Percentiles rank a stretch among this genome's conserved stretches.
Conservation (phyloP, 2,113 vertebrate species). For the Rattus rattus region DNA sequence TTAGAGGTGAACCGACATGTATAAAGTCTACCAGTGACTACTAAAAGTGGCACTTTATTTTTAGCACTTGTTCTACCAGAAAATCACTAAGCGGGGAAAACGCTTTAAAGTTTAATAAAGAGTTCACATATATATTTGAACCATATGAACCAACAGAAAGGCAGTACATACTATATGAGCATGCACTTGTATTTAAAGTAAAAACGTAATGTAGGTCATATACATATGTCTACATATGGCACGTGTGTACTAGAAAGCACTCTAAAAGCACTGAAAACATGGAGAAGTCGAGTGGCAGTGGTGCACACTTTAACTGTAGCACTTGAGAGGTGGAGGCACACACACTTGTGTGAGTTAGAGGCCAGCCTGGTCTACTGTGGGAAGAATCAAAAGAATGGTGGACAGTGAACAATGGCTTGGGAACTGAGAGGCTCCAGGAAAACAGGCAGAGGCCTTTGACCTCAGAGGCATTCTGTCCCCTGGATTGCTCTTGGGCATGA, state of each 20-base stretch:
- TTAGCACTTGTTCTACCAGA: not conserved
- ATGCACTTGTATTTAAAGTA: constrained; percentile 93
- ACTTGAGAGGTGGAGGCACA: not conserved
- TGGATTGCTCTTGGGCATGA: not conserved
- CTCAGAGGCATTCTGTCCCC: not conserved
- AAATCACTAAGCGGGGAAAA: constrained; percentile 27
- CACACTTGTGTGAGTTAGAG: too few species aligned
- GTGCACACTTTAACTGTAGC: not conserved
- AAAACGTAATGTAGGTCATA: constrained; percentile 89
- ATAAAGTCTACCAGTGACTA: not conserved
- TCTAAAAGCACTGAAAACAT: constrained; percentile 93
- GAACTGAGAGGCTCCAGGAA: not conserved
- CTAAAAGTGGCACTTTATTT: not conserved
- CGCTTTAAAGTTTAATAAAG: constrained; percentile 82
- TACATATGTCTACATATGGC: constrained; percentile 89
- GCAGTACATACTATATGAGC: constrained; percentile 93
- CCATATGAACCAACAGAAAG: constrained; percentile 92
- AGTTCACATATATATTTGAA: constrained; percentile 97
- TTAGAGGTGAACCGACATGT: not conserved
- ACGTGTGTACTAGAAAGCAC: constrained; percentile 93
- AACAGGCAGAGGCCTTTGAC: not conserved
- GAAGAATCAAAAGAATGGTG: not conserved
- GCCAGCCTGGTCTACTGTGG: not conserved
- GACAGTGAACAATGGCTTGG: not conserved
- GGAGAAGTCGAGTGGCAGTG: not conserved